Base-by-base conservation (phyloP, 2,113 vertebrate species). In the Oreocharis arfaki region DNA sequence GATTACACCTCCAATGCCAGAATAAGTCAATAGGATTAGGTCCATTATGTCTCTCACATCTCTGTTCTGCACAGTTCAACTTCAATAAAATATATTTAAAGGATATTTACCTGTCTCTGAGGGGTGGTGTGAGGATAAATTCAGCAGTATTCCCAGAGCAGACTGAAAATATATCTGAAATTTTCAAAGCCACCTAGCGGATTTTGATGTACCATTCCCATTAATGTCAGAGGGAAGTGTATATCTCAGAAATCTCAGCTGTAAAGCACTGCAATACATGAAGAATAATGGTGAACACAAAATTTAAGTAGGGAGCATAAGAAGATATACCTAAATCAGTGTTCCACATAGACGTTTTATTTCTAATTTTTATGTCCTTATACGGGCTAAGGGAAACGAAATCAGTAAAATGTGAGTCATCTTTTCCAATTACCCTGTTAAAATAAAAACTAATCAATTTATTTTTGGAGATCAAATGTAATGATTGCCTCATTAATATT, bases 41-140 rank as follows among this genome's bases (percentile, higher is more conserved):
- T n/a, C 92, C 82, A 93, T 96, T 90, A 96, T 92, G 55, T 84
- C 50, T 92, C 73, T 89, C 79, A 75, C 67, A n/a, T 84, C 59
- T 92, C 86, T 84, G 88, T 84, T 96, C 82, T 33, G 44, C 60
- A 75, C 79, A 89, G 80, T 86, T 94, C 79, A 67, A 56, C 88
- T 89, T 92, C 93, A 95, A 94, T 92, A 96, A 92, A 94, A 93
- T 89, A 86, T 50, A 84, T 90, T 95, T 96, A 93, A 95, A 64
- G 60, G 90, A 46, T 94, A 95, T 92, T 94, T 96, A 95, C 95
- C 92, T 95, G 93, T 94, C 96, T 95, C 90, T 28, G 37, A 88
- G 71, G 68, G 56, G 22, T 67, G 71, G 68, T 71, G 32, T 83
- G 59, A 93, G 88, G 85, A 96, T 96, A 94, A 97, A 96, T 95